Evolutionary conservation across 2,113 vertebrate species (phyloP), one percentile per base, ranked within the genome.

Genomic region (Dicerorhinus sumatrensis): DNA sequence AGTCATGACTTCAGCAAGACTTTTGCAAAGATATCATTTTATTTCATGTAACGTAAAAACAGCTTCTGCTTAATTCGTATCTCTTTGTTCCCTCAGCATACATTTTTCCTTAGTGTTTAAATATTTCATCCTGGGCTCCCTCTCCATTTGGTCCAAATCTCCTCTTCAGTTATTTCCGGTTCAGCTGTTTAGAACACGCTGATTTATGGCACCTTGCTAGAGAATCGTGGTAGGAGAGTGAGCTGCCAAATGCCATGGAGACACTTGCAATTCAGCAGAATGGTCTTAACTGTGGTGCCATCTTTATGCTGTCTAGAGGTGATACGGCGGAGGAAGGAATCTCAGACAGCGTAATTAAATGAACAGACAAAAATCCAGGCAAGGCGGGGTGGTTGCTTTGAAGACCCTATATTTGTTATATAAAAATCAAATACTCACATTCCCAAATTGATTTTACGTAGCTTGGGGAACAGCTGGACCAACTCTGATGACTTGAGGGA

Each of bases 131-230:
- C 83, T 73, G 48, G 65, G 31, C 77, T 97, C 73, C n/a, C 10
- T 65, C 46, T 95, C 76, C 73, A 85, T 93, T 91, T 97, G 86
- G 42, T 94, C 46, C 56, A 93, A 79, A 54, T 69, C 67, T 72
- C 54, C 36, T 91, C 77, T 89, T 79, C 0, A 13, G 60, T 91
- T 96, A 89, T 85, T 98, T 96, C 77, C 94, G 65, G 86, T 67
- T 89, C 72, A 31, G 23, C 58, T 91, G 82, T 84, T 96, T 36
- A 88, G 73, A 94, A 42, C 72, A 51, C 86, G 72, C 81, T 82
- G 90, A 95, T 96, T 95, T 92, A 77, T n/a, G 79, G 67, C 18
- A 54, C 16, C 65, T 76, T 62, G 62, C 58, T 81, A 56, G 83
- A n/a, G 46, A 77, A 81, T 8, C 5, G 21, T 86, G 70, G 76